Percentiles rank a stretch among this genome's conserved stretches.
phyloP scores from a whole-genome alignment of 2,888 invertebrate species.

The Tipula vernalis region DNA sequence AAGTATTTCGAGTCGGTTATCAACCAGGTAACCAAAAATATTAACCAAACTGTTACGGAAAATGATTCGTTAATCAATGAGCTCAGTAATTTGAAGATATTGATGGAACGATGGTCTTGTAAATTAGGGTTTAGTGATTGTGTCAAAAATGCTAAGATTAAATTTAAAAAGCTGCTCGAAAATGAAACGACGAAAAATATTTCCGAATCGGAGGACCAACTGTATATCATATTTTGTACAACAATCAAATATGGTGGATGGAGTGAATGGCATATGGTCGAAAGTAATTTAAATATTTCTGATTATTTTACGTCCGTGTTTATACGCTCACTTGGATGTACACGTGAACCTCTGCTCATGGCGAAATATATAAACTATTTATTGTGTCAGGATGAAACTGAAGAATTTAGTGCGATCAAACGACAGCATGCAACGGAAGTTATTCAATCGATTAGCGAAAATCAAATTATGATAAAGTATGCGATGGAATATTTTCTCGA shows the following conservation, averaged over 20 bases:
- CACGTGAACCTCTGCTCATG: background rate
- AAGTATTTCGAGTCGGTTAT: background rate
- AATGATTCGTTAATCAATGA: background rate
- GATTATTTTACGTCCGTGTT: background rate
- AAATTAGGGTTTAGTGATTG: background rate
- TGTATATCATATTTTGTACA: conserved; percentile 13
- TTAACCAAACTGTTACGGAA: background rate
- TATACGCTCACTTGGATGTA: conserved; percentile 6
- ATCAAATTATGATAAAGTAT: conserved; percentile 14
- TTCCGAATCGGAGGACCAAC: conserved; percentile 12
- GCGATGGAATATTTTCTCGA: conserved; percentile 13
- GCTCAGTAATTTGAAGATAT: background rate
- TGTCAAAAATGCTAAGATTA: background rate
- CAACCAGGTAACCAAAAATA: background rate
- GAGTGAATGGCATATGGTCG: conserved; percentile 12
- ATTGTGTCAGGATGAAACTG: background rate
- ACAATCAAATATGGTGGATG: conserved; percentile 13
- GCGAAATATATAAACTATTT: background rate
- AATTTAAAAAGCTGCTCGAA: background rate
- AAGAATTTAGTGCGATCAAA: background rate
- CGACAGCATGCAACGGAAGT: conserved; percentile 10
- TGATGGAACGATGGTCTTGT: background rate
- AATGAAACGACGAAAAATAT: background rate
- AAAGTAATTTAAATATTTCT: background rate
- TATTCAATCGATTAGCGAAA: conserved; percentile 11